These are phyloP conservation scores for Dione juno DNA, from an alignment of 2,888 invertebrate genomes.

Conservation along the genomic window DNA sequence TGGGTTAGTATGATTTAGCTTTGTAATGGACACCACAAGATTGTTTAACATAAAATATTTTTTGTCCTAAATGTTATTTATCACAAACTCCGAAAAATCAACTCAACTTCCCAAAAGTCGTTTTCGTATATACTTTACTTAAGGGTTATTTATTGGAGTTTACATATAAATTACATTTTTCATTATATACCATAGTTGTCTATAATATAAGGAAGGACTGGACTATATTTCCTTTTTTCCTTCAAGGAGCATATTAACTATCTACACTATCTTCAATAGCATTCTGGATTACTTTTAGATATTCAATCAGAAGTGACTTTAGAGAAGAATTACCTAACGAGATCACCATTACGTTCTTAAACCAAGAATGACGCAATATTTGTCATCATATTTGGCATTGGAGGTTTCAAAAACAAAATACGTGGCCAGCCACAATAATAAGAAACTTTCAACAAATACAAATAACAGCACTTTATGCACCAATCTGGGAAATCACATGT, in stretches of 20 bases:
- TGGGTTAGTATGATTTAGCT: not conserved
- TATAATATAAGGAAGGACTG: not conserved
- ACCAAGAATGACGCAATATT: not conserved
- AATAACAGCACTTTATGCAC: not conserved
- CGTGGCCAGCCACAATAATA: slow-evolving; percentile 22
- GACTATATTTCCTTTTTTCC: not conserved
- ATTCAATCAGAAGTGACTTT: not conserved
- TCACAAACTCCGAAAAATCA: not conserved
- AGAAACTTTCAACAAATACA: not conserved
- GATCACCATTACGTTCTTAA: slow-evolving; percentile 16
- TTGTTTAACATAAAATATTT: not conserved
- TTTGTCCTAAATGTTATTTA: not conserved
- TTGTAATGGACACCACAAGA: not conserved
- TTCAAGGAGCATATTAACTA: not conserved
- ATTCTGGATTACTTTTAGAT: not conserved
- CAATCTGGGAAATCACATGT: slow-evolving; percentile 83
- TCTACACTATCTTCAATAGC: not conserved
- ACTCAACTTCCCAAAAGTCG: not conserved
- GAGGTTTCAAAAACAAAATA: not conserved
- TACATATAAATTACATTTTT: not conserved
- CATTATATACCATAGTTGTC: not conserved
- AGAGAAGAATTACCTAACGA: slow-evolving; percentile 26
- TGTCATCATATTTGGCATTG: not conserved
- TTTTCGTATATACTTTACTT: not conserved
- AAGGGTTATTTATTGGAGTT: not conserved